Evolutionary conservation across 2,113 vertebrate genomes (phyloP), one percentile per base, ranked within the genome.

Genomic region (Larimichthys polyactis): DNA sequence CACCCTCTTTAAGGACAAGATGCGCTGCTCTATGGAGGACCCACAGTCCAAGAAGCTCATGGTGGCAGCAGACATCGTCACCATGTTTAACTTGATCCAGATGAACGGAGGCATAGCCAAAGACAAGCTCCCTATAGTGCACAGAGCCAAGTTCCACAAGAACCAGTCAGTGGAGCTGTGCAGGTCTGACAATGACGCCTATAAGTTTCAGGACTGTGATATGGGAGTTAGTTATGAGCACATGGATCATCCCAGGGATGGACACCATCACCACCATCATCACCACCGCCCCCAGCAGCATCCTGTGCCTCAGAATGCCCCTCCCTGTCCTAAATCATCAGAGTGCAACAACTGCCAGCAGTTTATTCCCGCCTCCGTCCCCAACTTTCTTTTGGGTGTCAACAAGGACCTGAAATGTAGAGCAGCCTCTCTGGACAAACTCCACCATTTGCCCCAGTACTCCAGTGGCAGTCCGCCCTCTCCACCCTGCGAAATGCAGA

Each of bases 61-160:
- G 96, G 96, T 97, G 72, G 98, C 98, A 0, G 97, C 97, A 0
- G 98, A 99, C 87, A 97, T 99, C 1, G 97, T 98, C 82, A 97
- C 98, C 0, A 98, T 99, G 91, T 98, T 99, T 92, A 98, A 98
- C 90, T 91, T 99, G 76, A 97, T 98, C 89, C 97, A 97, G 70
- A 97, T 97, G 97, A 97, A 96, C 0, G 96, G 97, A 5, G 97
- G 96, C 3, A 81, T 92, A 3, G 96, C 97, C 83, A 97, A 96
- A 92, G 97, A 97, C 79, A 97, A 97, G 88, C 93, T 96, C 11
- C 97, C 97, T 7, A 58, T 89, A 0, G 83, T 60, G n/a, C 94
- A 92, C 22, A 95, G 94, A 86, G 95, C 92, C 62, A 96, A 96
- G 84, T 92, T 94, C 11, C 94, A 92, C 82, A 96, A 96, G 90